These are phyloP conservation scores for Mesorhabditis spiculigera DNA, from an alignment of 2,888 invertebrate species.

Conservation along the genomic window DNA sequence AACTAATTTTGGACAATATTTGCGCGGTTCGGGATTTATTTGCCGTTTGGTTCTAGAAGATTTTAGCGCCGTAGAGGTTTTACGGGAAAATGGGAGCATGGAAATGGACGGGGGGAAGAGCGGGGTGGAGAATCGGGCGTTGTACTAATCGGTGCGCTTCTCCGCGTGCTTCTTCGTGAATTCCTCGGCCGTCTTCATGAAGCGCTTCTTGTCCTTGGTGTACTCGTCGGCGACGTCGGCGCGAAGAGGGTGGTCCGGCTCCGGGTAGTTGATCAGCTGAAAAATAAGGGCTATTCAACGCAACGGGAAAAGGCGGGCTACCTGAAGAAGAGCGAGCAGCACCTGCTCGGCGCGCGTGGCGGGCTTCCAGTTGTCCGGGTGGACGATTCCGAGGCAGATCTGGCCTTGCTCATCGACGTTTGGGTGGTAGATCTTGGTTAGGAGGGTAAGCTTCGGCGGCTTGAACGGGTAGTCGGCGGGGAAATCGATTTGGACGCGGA, in stretches of 20 bases:
- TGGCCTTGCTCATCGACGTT: conserved; percentile 99
- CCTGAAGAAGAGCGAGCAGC: neutral
- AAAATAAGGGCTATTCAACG: too few relatives aligned
- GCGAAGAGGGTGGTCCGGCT: conserved; percentile 94
- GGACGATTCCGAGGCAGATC: conserved; percentile 94
- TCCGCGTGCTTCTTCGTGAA: conserved; percentile 96
- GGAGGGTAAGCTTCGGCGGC: conserved; percentile 96
- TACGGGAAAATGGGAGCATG: too few relatives aligned
- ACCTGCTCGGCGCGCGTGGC: conserved; percentile 96
- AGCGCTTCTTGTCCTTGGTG: conserved; percentile 91
- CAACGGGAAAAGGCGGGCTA: too few relatives aligned
- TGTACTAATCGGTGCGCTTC: conserved; percentile 74
- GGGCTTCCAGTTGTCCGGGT: conserved; percentile 99
- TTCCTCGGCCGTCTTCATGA: conserved; percentile 95
- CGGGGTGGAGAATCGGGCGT: neutral
- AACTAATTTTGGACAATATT: too few relatives aligned
- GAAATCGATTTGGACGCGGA: conserved; percentile 94
- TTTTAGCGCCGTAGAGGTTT: too few relatives aligned
- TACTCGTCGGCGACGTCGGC: conserved; percentile 96
- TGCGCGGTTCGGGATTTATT: too few relatives aligned
- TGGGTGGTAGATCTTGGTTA: conserved; percentile 98
- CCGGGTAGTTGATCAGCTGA: conserved; percentile 90
- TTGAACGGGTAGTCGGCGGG: conserved; percentile 99
- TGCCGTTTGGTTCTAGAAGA: too few relatives aligned
- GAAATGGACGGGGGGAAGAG: too few relatives aligned